Conservation (phyloP, 2,797 vertebrate species). For the Gymnocypris eckloni region DNA sequence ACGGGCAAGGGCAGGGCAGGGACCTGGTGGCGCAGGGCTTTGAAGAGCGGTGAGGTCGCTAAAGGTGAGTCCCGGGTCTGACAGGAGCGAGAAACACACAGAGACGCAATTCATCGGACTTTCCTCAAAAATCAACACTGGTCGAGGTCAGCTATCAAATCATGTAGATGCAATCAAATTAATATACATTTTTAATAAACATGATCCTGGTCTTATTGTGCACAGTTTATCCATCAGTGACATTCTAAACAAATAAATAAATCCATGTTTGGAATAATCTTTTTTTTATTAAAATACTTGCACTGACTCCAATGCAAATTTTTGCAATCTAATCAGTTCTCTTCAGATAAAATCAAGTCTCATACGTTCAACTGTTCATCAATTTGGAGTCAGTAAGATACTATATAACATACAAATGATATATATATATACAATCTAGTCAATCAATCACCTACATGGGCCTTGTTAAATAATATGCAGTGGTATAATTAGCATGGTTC, state of each 20-base stretch:
- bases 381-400: no score
- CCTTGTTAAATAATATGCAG: background rate
- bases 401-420: no score
- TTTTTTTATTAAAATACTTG: background rate
- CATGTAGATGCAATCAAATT: constrained; percentile 12
- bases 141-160: constrained; percentile 3
- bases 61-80: constrained; percentile 52
- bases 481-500: constrained; percentile 12
- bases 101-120: constrained; percentile 42
- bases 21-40: constrained; percentile 51
- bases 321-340: background rate
- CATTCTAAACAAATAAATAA: background rate
- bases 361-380: no score
- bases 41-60: constrained; percentile 54
- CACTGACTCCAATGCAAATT: no score
- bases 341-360: background rate
- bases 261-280: background rate
- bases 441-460: background rate
- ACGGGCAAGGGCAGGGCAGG: constrained; percentile 46
- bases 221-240: background rate
- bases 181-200: constrained; percentile 4
- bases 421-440: background rate
- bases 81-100: constrained; percentile 53
- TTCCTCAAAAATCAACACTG: constrained; percentile 20
- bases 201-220: background rate